phyloP scores from a whole-genome alignment of 2,113 vertebrate genomes.

The Ursus arctos region DNA sequence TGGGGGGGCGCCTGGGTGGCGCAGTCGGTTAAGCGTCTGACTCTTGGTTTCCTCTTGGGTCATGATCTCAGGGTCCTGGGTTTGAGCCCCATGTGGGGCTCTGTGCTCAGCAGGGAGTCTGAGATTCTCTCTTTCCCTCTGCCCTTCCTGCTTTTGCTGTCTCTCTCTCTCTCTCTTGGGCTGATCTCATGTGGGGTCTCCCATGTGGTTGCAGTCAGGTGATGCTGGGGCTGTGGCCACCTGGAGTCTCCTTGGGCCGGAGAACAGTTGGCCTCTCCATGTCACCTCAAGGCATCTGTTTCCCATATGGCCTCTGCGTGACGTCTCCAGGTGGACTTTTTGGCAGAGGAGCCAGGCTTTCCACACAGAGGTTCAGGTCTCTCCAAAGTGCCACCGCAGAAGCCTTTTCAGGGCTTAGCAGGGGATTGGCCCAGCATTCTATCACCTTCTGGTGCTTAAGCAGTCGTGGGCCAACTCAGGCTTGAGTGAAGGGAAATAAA shows the following conservation, averaged over 20 bases:
- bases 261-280: neutral
- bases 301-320: neutral
- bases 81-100: neutral
- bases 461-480: accelerated
- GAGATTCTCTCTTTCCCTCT: neutral
- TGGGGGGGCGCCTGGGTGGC: too few relatives aligned
- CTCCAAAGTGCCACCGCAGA: neutral
- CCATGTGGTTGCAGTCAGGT: neutral
- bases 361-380: neutral
- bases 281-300: neutral
- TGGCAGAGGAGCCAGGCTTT: neutral
- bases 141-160: too few relatives aligned
- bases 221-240: neutral
- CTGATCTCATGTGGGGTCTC: too few relatives aligned
- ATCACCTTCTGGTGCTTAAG: neutral
- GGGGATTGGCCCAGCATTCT: neutral
- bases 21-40: neutral
- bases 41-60: neutral
- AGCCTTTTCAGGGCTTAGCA: neutral
- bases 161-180: neutral
- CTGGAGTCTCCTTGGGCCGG: neutral
- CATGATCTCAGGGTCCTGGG: neutral
- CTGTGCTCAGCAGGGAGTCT: neutral
- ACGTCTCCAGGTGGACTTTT: neutral
- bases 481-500: neutral